A percentile compares a stretch with the other conserved stretches of the same genome.
These are phyloP conservation scores for Phrynocephalus vlangalii DNA, from an alignment of 2,797 vertebrate species.

Conservation along the genomic window DNA sequence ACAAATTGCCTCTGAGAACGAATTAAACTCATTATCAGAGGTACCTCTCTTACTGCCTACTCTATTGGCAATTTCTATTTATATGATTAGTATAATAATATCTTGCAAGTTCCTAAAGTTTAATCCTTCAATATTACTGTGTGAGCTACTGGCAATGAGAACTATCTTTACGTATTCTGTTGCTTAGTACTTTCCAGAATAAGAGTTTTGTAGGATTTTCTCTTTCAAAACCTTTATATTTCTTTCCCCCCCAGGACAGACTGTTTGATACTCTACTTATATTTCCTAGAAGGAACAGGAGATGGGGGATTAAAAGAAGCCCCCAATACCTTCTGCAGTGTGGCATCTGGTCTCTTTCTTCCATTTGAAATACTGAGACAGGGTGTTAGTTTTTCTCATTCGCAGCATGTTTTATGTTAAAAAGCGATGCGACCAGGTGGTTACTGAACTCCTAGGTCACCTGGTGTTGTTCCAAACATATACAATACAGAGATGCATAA, in stretches of 20 bases:
- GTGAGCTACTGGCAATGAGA: neutral
- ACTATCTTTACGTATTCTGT: neutral
- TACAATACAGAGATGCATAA: slow-evolving; percentile 19
- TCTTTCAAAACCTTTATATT: neutral
- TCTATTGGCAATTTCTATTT: slow-evolving; percentile 9
- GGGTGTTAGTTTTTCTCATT: neutral
- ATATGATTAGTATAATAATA: slow-evolving; percentile 1
- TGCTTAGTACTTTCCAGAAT: neutral
- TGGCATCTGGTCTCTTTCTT: neutral
- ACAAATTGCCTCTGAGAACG: no score
- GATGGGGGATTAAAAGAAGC: neutral
- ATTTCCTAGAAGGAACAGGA: neutral
- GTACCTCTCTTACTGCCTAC: no score
- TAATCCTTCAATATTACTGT: slow-evolving; percentile 20
- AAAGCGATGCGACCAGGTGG: neutral
- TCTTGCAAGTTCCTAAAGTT: neutral
- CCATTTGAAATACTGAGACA: neutral
- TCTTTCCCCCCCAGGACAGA: neutral
- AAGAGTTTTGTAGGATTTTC: neutral
- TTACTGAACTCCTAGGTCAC: slow-evolving; percentile 14
- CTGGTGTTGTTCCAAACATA: neutral
- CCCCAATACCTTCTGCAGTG: neutral
- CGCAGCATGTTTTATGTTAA: neutral
- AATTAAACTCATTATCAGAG: no score
- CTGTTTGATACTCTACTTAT: neutral